Conservation (phyloP, 2,113 vertebrate genomes). For the Poecilia latipinna region DNA sequence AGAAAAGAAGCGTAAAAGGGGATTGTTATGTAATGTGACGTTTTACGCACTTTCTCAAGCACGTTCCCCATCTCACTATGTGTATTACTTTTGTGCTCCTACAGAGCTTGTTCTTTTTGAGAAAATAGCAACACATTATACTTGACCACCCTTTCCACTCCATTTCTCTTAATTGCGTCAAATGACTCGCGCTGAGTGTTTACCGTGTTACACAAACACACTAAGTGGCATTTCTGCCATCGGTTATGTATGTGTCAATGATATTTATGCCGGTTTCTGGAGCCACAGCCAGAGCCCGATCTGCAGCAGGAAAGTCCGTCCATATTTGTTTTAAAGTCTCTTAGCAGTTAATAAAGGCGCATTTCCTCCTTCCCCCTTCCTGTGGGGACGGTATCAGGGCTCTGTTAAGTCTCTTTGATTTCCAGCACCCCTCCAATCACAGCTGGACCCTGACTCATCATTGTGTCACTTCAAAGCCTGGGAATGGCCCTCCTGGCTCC, state of each 20-base stretch:
- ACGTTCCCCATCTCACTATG: neutral
- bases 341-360: conserved; percentile 87
- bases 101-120: neutral
- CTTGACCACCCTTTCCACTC: neutral
- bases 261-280: conserved; percentile 56
- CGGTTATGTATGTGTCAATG: conserved; percentile 42
- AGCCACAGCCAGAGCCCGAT: conserved; percentile 33
- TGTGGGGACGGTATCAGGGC: conserved; percentile 88
- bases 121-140: neutral
- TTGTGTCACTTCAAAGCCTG: conserved; percentile 91
- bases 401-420: conserved; percentile 95
- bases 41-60: neutral
- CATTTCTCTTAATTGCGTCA: conserved; percentile 14
- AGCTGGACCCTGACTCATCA: conserved; percentile 83
- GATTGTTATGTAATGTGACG: neutral
- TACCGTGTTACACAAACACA: conserved; percentile 44
- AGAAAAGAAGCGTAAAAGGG: conserved; percentile 4
- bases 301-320: conserved; percentile 61
- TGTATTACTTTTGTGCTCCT: neutral
- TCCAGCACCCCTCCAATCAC: conserved; percentile 81
- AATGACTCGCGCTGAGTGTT: conserved; percentile 13
- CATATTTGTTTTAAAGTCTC: conserved; percentile 87
- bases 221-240: conserved; percentile 44
- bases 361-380: conserved; percentile 84
- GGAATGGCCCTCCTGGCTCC: conserved; percentile 81